A percentile compares a stretch with the other conserved stretches of the same genome.
Evolutionary conservation across 2,113 vertebrate species (phyloP).

Genomic region (Notothenia coriiceps): DNA sequence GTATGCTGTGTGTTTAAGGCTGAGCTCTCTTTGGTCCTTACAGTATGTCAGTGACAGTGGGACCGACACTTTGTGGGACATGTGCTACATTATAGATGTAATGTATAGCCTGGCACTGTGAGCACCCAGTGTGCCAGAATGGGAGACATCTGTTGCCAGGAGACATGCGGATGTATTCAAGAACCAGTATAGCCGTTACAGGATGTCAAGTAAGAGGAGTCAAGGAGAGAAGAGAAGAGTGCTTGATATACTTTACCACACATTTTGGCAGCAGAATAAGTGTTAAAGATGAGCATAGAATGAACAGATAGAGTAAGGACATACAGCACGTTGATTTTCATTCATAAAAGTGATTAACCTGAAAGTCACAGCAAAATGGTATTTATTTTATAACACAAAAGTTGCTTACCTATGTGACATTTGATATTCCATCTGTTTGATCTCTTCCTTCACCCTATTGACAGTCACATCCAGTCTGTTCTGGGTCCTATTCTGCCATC

Average conservation of each 20-base stretch:
- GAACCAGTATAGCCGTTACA: conserved; percentile 6
- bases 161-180: conserved; percentile 61
- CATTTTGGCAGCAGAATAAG: neutral
- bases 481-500: neutral
- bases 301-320: neutral
- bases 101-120: neutral
- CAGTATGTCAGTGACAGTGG: neutral
- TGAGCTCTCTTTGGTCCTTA: neutral
- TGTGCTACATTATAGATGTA: neutral
- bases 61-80: neutral
- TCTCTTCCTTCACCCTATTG: neutral
- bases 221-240: neutral
- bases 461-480: neutral
- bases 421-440: conserved; percentile 13
- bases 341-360: conserved; percentile 8
- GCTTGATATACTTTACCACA: neutral
- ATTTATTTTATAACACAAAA: neutral
- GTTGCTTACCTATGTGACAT: conserved; percentile 3
- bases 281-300: neutral
- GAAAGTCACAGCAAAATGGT: neutral
- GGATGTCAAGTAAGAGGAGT: conserved; percentile 47
- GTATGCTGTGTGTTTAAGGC: neutral
- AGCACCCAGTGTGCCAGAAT: conserved; percentile 38
- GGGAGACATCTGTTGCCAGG: conserved; percentile 67
- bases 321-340: neutral